Evolutionary conservation across 2,797 vertebrate genomes (phyloP), one percentile per base, ranked within the genome.

Genomic region (Manis pentadactyla): DNA sequence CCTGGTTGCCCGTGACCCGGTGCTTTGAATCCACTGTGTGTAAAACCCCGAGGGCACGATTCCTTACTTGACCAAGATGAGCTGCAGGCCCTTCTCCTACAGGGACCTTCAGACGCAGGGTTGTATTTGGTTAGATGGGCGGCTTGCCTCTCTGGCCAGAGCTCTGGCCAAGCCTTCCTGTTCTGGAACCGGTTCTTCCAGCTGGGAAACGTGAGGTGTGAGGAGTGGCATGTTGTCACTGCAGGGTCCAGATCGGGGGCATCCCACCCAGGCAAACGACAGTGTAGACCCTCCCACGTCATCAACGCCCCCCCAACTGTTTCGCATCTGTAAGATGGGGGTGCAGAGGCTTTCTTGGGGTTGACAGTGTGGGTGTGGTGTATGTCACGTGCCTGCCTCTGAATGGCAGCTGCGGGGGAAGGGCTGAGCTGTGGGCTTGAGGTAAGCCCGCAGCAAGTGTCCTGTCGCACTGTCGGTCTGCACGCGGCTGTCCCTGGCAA

Each of bases 41-140:
- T 21, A 0, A 17, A 9, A 14, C n/a, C 39, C 53, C 31, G 10
- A 21, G 0, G 15, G 19, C 5, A 1, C 0, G 31, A 1, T 19
- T 74, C 15, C 18, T 19, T 39, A 13, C 27, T 73, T 74, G 42
- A 29, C 34, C 13, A 53, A 37, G 49, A 66, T 29, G 53, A 69
- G 63, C 42, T 2, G 5, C 1, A 6, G 29, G 46, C 39, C 17
- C 19, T 25, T n/a, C 46, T 42, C 51, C 61, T 9, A 1, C 6
- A 31, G 39, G 37, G 92, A 2, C 12, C 46, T 29, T 23, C 57
- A 9, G 2, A 37, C 17, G 51, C 51, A 8, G 57, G n/a, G 59
- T 10, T 4, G 8, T 23, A 0, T 57, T n/a, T 51, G 53, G 46
- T 46, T 46, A 46, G 66, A 8, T 0, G 39, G 66, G 31, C 27